phyloP scores from a whole-genome alignment of 2,888 invertebrate species.

The Limnephilus auricula region DNA sequence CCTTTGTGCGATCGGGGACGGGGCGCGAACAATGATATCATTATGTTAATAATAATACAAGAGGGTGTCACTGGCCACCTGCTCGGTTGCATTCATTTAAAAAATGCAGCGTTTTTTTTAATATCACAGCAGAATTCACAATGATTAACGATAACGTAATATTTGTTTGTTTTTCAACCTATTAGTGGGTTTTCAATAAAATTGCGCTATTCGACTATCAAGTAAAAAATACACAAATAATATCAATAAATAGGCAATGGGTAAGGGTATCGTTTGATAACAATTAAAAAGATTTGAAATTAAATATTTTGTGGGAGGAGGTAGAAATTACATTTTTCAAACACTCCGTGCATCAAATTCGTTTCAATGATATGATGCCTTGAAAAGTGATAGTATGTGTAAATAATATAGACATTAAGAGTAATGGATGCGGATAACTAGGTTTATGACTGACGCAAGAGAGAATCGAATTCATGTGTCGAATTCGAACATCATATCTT shows the following conservation, averaged over 20 bases:
- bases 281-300: no score
- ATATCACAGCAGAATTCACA: not conserved
- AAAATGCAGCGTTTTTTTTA: not conserved
- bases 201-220: no score
- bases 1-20: not conserved
- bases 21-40: not conserved
- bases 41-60: not conserved
- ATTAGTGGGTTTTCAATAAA: no score
- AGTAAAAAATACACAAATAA: no score
- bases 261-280: no score
- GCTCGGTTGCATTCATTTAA: not conserved
- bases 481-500: not conserved
- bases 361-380: no score
- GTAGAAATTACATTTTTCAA: no score
- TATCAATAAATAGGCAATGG: no score
- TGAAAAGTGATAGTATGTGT: no score
- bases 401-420: not conserved
- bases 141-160: not conserved
- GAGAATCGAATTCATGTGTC: not conserved
- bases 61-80: constrained; percentile 7
- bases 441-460: not conserved
- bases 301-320: no score
- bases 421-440: not conserved
- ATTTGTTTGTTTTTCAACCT: no score
- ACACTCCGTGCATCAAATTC: no score